Evolutionary conservation across 2,113 vertebrate species (phyloP), one percentile per base, ranked within the genome.

Genomic region (Dasyprocta punctata): DNA sequence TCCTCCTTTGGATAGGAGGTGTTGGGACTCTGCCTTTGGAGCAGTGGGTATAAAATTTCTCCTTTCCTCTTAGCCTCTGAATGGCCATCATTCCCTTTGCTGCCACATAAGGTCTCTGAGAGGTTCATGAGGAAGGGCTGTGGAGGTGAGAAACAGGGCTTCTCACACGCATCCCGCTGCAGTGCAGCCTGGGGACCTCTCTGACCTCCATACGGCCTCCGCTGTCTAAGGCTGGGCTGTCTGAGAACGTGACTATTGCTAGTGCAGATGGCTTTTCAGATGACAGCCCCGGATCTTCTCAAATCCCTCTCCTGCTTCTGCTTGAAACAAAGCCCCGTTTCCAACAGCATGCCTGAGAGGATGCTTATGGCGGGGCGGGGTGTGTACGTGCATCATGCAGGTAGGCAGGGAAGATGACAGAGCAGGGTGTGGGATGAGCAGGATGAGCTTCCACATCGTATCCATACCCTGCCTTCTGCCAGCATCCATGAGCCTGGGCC

Each of bases 11-110:
- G n/a, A 36, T n/a, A 61, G 30, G 16, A 33, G 24, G 26, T 4
- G 2, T 14, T 58, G 67, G 71, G 69, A 33, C 12, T 0, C 2
- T 24, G 19, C 11, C 30, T 26, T 6, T 0, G 0, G 52, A 61
- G 60, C 30, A 6, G 9, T 1, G 12, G 71, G 7, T 52, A 13
- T 56, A 44, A 20, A 44, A 19, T 73, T 58, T 22, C 28, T n/a
- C 20, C 33, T 11, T 16, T 28, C 1, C 1, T 38, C 12, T 10
- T 12, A 0, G 61, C 24, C 52, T 47, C 17, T 5, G 33, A 38
- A 13, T 19, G 73, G 19, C 80, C 7, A 3, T 22, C 22, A 9
- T 5, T 26, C 33, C 5, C 13, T 28, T 14, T 52, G 36, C 8
- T 2, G 49, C 22, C 30, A 3, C 30, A 5, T 2, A 3, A 0